Evolutionary conservation across 2,888 invertebrate species (phyloP), one percentile per base, ranked within the genome.

Genomic region (Corbicula japonica): DNA sequence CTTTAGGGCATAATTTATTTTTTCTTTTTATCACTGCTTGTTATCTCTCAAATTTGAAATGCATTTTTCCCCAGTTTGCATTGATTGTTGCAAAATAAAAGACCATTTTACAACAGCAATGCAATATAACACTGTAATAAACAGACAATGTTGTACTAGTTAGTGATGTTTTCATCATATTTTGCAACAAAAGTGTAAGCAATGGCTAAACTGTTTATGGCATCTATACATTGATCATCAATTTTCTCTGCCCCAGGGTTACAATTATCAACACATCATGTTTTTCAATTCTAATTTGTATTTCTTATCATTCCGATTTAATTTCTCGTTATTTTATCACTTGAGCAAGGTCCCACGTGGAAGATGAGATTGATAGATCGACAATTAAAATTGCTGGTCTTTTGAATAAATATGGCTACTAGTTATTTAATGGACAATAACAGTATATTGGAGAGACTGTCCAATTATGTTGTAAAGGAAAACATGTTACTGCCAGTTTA

Each of bases 371-470:
- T 73, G 72, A 73, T 76, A 76, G 46, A 30, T 62, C 52, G 15
- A 65, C 80, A 80, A 80, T 80, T 80, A 80, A 80, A 80, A 80
- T 73, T 44, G 66, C 52, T 48, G 58, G 18, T 50, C 69, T 56
- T 58, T 76, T 72, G 52, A 73, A 35, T 54, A 50, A 46, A 60
- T 48, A 71, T 71, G 41, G 63, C 63, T 35, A 72, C 74, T 50
- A 58, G 62, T 71, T 70, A 54, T 73, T 38, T 44, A 44, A 54
- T 1, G 50, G 54, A 80, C 80, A 80, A 80, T 80, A 76, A 76
- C 76, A 46, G 76, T 56, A 76, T 76, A 80, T 76, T 80, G 73
- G 65, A 73, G 80, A 76, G 68, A 76, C 80, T 65, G 69, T 44
- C 73, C 80, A 80, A 76, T 80, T 80, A 76, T 76, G 50, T 44